Evolutionary conservation across 2,113 vertebrate genomes (phyloP), one percentile per base, ranked within the genome.

Genomic region (Pleuronectes platessa): DNA sequence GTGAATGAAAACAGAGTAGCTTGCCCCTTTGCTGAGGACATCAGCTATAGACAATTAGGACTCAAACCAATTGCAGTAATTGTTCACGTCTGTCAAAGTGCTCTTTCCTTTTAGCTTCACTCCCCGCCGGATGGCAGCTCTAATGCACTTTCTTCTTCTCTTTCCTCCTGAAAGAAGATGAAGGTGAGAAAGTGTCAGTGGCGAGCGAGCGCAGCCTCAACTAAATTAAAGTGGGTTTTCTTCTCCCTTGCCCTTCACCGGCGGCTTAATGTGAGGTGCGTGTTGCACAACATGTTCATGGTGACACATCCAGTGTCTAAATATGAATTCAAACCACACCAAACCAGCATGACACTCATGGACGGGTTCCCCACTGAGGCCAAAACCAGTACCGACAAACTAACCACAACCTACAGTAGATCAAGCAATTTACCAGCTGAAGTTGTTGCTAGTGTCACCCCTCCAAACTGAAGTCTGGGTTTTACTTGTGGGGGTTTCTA

Each of bases 71-170:
- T 61, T 15, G 47, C 37, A 70, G 26, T n/a, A 58, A 35, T 3
- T 1, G 2, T 58, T 45, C 18, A 47, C 37, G 18, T 71, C 15
- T 53, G 20, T 71, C 15, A 65, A 35, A 59, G 23, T 18, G 24
- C 17, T 60, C 53, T 31, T 8, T 68, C 21, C 21, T 68, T 20
- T 64, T 4, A 54, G 13, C n/a, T 6, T 2, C 9, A n/a, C 59
- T 54, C 23, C 24, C 53, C 11, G 23, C n/a, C 60, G 40, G 45
- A 37, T 49, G 61, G 56, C 17, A 12, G 27, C 42, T 67, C 4
- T 47, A 68, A 55, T 82, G 49, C 27, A 20, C 51, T 27, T 2
- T 58, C 68, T 51, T 21, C 15, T 68, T 82, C n/a, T 71, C 24
- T 64, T 68, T 35, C 42, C 53, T 23, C 17, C 1, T 40, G 35